Evolutionary conservation across 2,113 vertebrate species (phyloP), one percentile per base, ranked within the genome.

Genomic region (Campylomormyrus numenius): DNA sequence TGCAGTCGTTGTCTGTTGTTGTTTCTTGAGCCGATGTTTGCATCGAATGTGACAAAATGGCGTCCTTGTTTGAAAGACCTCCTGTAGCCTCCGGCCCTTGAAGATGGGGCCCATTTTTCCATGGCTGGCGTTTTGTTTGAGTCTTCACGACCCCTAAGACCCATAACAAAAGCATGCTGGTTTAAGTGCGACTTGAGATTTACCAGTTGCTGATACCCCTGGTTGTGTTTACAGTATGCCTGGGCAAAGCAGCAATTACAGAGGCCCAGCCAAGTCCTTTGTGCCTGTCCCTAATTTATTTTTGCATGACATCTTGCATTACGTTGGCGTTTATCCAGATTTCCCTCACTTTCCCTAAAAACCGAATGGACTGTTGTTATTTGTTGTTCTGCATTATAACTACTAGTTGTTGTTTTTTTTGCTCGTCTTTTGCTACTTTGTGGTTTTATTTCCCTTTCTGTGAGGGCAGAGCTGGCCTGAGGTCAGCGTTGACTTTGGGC

Each of bases 171-270:
- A 42, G 70, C 50, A 49, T 74, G 45, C 39, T 31, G 46, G 46
- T 83, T 86, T 50, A 52, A 62, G 85, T 80, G 31, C 19, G 52
- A n/a, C 27, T 74, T 49, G 27, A 31, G 39, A 49, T 48, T 77
- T 53, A 88, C 84, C 89, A 89, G 88, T 62, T 66, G 42, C 89
- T 87, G 89, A 77, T 90, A 45, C 31, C 46, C 39, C 52, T 83
- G 48, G 77, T 90, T 56, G 15, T 62, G 31, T 62, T 90, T 89
- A 89, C 53, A 39, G 87, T 84, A n/a, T 10, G 90, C 53, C 58
- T 35, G 86, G 35, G 58, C 74, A 88, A 45, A 74, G 45, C 53
- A 15, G 62, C n/a, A 46, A 49, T 39, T 74, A 31, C n/a, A 46
- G 13, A 85, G 31, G 24, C 31, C 21, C 45, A 50, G 56, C 53